Evolutionary conservation across 1,140 invertebrate species (phyloP).

Genomic region (Vanessa tameamea): DNA sequence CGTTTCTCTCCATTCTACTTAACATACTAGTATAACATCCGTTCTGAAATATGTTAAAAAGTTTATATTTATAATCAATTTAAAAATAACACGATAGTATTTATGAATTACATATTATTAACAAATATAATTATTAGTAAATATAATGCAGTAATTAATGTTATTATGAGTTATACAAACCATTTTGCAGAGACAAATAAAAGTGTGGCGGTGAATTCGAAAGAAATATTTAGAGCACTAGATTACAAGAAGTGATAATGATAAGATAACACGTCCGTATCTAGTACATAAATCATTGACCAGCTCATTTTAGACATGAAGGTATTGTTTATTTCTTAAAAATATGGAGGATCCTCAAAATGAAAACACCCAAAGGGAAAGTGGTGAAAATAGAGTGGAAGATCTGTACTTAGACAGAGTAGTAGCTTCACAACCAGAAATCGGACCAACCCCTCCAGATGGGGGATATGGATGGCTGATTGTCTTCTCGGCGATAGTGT

Average conservation of each 20-base stretch:
- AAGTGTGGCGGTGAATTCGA: conserved; percentile 60
- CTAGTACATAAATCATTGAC: conserved; percentile 57
- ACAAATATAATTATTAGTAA: not conserved
- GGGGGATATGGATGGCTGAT: conserved; percentile 85
- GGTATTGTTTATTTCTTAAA: conserved; percentile 63
- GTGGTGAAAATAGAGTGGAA: conserved; percentile 52
- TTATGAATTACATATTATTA: too few species aligned
- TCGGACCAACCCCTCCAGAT: conserved; percentile 83
- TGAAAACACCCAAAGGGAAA: conserved; percentile 32
- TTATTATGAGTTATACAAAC: not conserved
- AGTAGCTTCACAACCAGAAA: conserved; percentile 83
- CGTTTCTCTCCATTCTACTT: not conserved
- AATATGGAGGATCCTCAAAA: conserved; percentile 59
- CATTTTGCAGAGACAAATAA: not conserved
- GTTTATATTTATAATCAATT: not conserved
- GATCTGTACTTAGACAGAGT: conserved; percentile 76
- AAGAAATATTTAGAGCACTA: conserved; percentile 64
- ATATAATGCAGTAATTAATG: not conserved
- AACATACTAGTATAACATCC: conserved; percentile 35
- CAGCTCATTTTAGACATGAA: conserved; percentile 63
- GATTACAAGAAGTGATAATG: conserved; percentile 72
- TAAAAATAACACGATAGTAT: too few species aligned
- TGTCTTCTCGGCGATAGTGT: conserved; percentile 81
- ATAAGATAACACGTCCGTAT: conserved; percentile 74
- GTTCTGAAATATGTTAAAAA: conserved; percentile 18